Evolutionary conservation across 2,888 invertebrate species (phyloP), one percentile per base, ranked within the genome.

Genomic region (Empis stercorea): DNA sequence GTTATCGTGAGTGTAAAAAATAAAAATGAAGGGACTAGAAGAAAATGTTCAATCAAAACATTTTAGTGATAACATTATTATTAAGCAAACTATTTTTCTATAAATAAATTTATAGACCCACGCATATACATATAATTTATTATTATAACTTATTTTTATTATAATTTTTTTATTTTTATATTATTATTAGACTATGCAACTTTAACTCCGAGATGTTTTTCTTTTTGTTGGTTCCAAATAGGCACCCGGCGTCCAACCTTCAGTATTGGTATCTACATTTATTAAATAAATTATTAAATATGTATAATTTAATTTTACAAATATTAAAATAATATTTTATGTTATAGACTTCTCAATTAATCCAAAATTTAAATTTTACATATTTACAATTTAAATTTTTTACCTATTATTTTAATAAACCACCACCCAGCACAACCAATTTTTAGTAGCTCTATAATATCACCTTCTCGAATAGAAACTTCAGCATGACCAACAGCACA

Each of bases 361-460:
- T n/a, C n/a, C n/a, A n/a, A n/a, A n/a, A n/a, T n/a, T n/a, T n/a
- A n/a, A n/a, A n/a, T n/a, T n/a, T n/a, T n/a, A n/a, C n/a, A n/a
- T n/a, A n/a, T n/a, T n/a, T 17, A 44, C 17, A 27, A 27, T 20
- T 6, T 36, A 39, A 30, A 32, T 16, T 16, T 4, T 16, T 66
- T 71, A 84, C 86, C 85, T 65, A 84, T 74, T 48, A 87, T 77
- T 61, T 86, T 84, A 63, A 93, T 88, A 74, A 87, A 92, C 93
- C 93, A 94, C 94, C 94, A 94, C 56, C 94, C 93, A 56, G 91
- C 91, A 72, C 88, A 89, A 64, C 93, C 93, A 57, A 91, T 85
- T 71, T 92, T 91, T 56, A 92, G 77, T 56, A 94, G 76, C 66
- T 92, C 89, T 56, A 94, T 82, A 58, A 80, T 77, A 71, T 94